phyloP scores from a whole-genome alignment of 2,113 vertebrate genomes.

The Struthio camelus region DNA sequence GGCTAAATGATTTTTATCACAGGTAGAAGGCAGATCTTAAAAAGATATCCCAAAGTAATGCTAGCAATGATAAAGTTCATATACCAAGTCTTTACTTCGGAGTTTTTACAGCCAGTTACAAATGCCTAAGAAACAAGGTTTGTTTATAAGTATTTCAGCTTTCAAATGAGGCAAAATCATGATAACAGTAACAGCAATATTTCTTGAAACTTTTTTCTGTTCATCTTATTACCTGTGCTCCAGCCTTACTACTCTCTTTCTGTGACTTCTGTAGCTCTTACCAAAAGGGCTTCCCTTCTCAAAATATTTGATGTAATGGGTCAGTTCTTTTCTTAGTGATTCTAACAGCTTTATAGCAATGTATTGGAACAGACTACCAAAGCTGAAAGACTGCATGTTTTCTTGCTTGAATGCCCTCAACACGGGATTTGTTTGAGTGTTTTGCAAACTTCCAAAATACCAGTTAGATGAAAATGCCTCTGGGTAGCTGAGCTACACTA shows the following conservation, averaged over 20 bases:
- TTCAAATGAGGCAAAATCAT: not conserved
- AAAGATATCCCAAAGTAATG: not conserved
- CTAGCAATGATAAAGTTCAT: not conserved
- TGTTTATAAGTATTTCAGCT: not conserved
- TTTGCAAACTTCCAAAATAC: not conserved
- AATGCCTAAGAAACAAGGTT: not conserved
- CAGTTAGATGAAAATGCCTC: not conserved
- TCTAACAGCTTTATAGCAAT: not conserved
- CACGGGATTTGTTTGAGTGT: not conserved
- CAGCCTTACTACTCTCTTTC: not conserved
- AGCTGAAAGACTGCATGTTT: not conserved
- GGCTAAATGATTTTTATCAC: not conserved
- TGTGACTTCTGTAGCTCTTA: not conserved
- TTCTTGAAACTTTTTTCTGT: not conserved
- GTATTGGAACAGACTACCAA: not conserved
- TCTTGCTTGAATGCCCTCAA: not conserved
- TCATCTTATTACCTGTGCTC: rapidly evolving
- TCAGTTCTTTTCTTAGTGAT: not conserved
- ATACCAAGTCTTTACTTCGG: not conserved
- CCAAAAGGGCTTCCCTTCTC: not conserved
- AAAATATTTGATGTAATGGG: not conserved
- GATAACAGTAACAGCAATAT: not conserved
- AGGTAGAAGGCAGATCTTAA: not conserved
- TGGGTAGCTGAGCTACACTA: not conserved
- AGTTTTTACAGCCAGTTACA: not conserved